Evolutionary conservation across 2,113 vertebrate genomes (phyloP), one percentile per base, ranked within the genome.

Genomic region (Myiopsitta monachus): DNA sequence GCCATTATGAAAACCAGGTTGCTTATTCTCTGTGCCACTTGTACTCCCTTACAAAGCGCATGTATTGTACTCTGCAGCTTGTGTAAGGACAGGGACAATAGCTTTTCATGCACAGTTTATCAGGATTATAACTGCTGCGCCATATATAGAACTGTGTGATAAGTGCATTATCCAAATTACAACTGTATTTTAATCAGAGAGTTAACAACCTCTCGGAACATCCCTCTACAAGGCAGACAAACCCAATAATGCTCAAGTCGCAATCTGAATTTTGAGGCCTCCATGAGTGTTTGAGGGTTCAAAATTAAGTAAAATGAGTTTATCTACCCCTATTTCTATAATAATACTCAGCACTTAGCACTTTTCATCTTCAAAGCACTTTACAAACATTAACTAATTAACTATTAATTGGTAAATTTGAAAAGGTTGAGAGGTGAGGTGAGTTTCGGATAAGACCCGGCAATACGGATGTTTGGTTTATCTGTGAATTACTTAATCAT

Each of bases 401-500:
- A 97, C 97, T 97, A 97, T 97, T 97, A 97, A 97, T 97, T 98
- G 97, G 97, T 97, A 97, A 97, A 98, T 98, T 97, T 95, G 93
- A 98, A 97, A 97, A 97, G 97, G 98, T 97, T 96, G 95, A 97
- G 96, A 98, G 97, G 97, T 98, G 97, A 98, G 97, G 97, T 97
- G 97, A 98, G 96, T 98, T 97, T 97, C 94, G 85, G 96, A 97
- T 97, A 98, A 97, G 92, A 96, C 95, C 96, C 95, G 88, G 97
- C 96, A 98, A 92, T 98, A 97, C 78, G 96, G 93, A 97, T 97
- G 96, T 97, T 98, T 98, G 97, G 97, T 98, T 98, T 98, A 97
- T 97, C 97, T 97, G 94, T 95, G 97, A 98, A 98, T 98, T 97
- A 98, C 97, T 97, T 97, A 96, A 97, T 98, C 97, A 97, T 98